These are phyloP conservation scores for Cuniculus paca DNA, from an alignment of 2,797 vertebrate genomes.

Conservation along the genomic window DNA sequence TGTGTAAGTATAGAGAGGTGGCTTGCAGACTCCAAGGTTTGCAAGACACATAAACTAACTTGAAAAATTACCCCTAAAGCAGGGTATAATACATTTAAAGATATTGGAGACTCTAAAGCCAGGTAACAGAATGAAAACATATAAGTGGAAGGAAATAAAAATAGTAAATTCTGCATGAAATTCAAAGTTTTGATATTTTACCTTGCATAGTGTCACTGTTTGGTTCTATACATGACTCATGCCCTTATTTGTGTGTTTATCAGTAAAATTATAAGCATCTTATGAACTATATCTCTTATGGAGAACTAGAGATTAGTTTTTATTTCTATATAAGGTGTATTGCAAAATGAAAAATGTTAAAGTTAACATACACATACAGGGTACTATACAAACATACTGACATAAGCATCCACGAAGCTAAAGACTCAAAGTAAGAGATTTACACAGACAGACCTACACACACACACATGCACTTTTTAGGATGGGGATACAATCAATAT, in stretches of 20 bases:
- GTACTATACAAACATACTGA: not conserved
- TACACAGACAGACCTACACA: not conserved
- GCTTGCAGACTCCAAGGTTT: not conserved
- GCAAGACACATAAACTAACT: not conserved
- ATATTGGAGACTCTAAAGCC: not conserved
- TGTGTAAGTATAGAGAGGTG: rapidly evolving
- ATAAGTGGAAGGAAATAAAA: not conserved
- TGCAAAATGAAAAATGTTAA: not conserved
- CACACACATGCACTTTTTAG: not conserved
- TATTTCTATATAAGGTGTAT: not conserved
- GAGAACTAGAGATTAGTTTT: not conserved
- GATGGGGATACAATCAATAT: not conserved
- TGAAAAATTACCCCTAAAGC: not conserved
- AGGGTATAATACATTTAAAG: not conserved
- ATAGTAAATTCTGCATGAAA: not conserved
- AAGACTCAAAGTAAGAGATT: not conserved
- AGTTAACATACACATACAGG: not conserved
- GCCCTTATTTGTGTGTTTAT: not conserved
- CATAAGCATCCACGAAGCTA: not conserved
- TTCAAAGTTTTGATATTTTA: slow-evolving; percentile 27
- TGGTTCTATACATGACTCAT: not conserved
- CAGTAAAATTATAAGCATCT: not conserved
- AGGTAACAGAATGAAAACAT: not conserved
- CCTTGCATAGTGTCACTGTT: not conserved
- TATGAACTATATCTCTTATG: not conserved